Base-by-base conservation (phyloP, 2,797 vertebrate genomes). In the Enteromius viviparus region DNA sequence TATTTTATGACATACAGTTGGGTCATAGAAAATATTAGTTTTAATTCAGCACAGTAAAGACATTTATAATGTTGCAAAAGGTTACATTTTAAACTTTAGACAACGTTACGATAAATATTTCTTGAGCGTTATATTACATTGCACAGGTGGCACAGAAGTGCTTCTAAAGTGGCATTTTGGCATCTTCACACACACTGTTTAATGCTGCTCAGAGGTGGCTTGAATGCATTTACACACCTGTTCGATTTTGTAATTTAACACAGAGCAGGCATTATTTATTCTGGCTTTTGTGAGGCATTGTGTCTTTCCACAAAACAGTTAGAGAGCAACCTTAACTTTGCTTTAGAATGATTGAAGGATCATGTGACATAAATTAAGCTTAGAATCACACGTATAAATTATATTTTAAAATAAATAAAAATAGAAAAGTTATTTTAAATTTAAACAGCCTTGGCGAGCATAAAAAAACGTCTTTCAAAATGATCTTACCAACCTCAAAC, bases 301-400 rank as follows among this genome's bases (percentile, higher is more conserved):
- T n/a, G 21, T 55, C 21, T 55, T 55, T 55, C 10, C 8, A 55
- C 21, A n/a, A 55, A n/a, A n/a, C 53, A 55, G 21, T 21, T 8
- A 10, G 8, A n/a, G 53, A 55, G 53, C 7, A 55, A 55, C 53
- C 53, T 55, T 55, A 55, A 23, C 53, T 55, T 55, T 8, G 53
- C 53, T 60, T 71, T 10, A 71, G 7, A 26, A 70, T 70, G n/a
- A 71, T 71, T 71, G 42, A 71, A 71, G 12, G 42, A 19, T 72
- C 71, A 1, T 55, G 71, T 55, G 11, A 74, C 29, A 75, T 19
- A 72, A 21, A 72, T 53, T 21, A 29, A 72, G 26, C 9, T 32
- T 21, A 51, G 17, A 26, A 4, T 72, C 26, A 32, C 70, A 7
- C 0, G 6, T 26, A 47, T 71, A 34, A 72, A 51, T 72, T 12